A percentile compares a stretch with the other conserved stretches of the same genome.
phyloP scores from a whole-genome alignment of 1,140 invertebrate genomes.

The Drosophila repleta region DNA sequence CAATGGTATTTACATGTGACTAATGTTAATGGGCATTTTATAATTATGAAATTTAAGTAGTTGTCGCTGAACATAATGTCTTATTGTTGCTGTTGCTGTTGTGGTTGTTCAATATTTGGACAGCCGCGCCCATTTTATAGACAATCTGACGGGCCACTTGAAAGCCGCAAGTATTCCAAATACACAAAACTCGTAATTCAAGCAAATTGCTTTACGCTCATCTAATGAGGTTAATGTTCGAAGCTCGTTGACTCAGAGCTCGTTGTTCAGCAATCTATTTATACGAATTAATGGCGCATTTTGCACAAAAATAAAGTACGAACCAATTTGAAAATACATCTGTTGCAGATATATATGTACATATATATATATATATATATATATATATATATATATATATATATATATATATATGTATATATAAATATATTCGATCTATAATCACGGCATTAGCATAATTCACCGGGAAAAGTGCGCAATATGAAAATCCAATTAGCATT shows the following conservation, averaged over 20 bases:
- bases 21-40: background rate
- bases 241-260: constrained; percentile 71
- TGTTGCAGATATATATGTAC: constrained; percentile 5
- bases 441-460: constrained; percentile 43
- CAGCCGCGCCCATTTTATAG: constrained; percentile 28
- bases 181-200: constrained; percentile 33
- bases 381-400: constrained; percentile 17
- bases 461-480: constrained; percentile 34
- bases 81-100: background rate
- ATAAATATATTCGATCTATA: constrained; percentile 21
- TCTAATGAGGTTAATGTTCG: constrained; percentile 82
- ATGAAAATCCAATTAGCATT: constrained; percentile 3
- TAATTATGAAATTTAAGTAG: background rate
- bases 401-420: constrained; percentile 3
- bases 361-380: constrained; percentile 4
- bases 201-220: constrained; percentile 58
- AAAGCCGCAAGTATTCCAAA: constrained; percentile 31
- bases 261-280: constrained; percentile 74
- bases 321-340: constrained; percentile 52
- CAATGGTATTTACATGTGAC: background rate
- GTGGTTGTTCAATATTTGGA: constrained; percentile 21
- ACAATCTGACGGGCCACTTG: constrained; percentile 40
- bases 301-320: constrained; percentile 79
- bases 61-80: constrained; percentile 7
- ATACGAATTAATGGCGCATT: constrained; percentile 78